Percentiles rank a stretch among this genome's conserved stretches.
Evolutionary conservation across 2,888 invertebrate genomes (phyloP).

Genomic region (Branchellion lobata): DNA sequence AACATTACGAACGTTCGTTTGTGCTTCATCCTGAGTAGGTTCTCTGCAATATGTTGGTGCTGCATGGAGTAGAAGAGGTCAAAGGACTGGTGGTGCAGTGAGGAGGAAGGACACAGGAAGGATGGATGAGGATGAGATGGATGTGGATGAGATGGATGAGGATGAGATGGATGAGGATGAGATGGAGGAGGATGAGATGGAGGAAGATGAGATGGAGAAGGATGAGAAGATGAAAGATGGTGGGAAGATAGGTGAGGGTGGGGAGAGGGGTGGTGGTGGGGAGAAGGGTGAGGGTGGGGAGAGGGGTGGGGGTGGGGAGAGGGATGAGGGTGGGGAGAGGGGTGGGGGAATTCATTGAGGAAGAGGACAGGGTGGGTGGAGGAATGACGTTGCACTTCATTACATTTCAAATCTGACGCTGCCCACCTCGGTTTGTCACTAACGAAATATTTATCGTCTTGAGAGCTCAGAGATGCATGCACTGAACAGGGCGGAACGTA

Average conservation of each 20-base stretch:
- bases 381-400: background rate
- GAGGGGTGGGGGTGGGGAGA: too few relatives aligned
- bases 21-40: background rate
- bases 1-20: background rate
- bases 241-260: too few relatives aligned
- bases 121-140: background rate
- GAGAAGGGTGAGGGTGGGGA: too few relatives aligned
- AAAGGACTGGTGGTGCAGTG: background rate
- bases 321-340: too few relatives aligned
- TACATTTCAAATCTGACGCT: background rate
- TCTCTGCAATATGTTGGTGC: background rate
- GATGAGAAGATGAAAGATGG: too few relatives aligned
- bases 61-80: background rate
- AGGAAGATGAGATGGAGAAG: too few relatives aligned
- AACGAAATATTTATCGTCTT: background rate
- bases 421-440: background rate
- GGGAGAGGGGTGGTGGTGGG: too few relatives aligned
- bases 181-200: background rate
- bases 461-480: background rate
- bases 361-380: too few relatives aligned
- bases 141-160: background rate
- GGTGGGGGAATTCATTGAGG: too few relatives aligned
- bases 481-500: background rate
- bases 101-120: background rate
- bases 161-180: background rate